phyloP scores from a whole-genome alignment of 2,797 vertebrate genomes.

The Vireo griseus region DNA sequence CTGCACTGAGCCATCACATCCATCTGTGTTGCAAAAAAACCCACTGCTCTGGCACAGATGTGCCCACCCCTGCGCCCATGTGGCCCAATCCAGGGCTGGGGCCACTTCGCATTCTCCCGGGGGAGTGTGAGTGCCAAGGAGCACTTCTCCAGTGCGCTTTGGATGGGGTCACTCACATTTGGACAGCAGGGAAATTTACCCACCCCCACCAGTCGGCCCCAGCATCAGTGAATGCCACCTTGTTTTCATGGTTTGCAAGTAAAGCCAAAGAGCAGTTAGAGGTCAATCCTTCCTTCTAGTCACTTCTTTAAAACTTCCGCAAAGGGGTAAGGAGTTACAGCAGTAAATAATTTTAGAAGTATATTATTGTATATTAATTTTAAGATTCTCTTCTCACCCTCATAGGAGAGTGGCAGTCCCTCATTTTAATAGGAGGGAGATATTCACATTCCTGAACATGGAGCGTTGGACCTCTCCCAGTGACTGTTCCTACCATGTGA shows the following conservation, averaged over 20 bases:
- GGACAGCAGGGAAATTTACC: background rate
- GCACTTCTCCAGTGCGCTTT: background rate
- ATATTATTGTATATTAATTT: background rate
- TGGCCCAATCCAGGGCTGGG: background rate
- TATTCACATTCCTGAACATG: background rate
- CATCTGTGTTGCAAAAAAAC: background rate
- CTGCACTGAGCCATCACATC: background rate
- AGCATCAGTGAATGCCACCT: background rate
- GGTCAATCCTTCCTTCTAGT: background rate
- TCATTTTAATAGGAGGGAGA: background rate
- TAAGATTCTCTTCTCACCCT: background rate
- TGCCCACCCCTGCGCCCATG: background rate
- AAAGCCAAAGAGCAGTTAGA: background rate
- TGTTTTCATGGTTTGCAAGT: background rate
- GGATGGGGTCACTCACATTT: background rate
- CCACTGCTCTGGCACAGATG: background rate
- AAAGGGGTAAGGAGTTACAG: background rate
- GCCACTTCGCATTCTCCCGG: background rate
- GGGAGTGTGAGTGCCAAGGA: accelerated
- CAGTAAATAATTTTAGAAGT: background rate
- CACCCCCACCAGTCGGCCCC: accelerated
- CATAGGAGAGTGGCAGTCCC: background rate
- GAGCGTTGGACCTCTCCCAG: background rate
- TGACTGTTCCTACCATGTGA: background rate
- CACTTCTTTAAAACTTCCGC: background rate